Percentiles rank a stretch among this genome's conserved stretches.
Conservation (phyloP, 2,888 invertebrate genomes). For the Ormyrus labotus region DNA sequence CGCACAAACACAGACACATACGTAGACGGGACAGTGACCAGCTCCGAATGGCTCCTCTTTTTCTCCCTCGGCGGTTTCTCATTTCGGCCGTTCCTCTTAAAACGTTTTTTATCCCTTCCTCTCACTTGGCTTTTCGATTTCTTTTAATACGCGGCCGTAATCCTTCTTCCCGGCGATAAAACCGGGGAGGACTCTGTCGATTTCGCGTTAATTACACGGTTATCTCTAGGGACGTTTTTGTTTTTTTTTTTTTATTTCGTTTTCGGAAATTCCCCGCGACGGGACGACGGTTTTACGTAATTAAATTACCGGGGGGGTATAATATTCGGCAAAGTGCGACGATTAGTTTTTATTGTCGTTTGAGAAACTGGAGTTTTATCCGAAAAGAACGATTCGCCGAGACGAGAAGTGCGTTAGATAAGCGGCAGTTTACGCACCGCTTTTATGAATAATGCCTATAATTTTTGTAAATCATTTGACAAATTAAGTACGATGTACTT, state of each 20-base stretch:
- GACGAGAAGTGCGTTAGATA: not conserved
- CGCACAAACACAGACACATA: not conserved
- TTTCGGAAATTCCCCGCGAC: too few species aligned
- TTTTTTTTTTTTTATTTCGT: too few species aligned
- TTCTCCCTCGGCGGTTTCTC: slow-evolving; percentile 45
- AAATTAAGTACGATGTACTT: not conserved
- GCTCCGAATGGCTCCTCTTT: slow-evolving; percentile 40
- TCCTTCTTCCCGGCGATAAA: slow-evolving; percentile 53
- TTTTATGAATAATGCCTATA: too few species aligned
- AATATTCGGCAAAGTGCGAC: not conserved
- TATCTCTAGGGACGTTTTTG: slow-evolving; percentile 21
- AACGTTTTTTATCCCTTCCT: slow-evolving; percentile 46
- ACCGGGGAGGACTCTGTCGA: slow-evolving; percentile 40
- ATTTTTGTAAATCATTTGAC: too few species aligned
- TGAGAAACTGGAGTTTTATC: too few species aligned
- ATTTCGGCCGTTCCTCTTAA: slow-evolving; percentile 49
- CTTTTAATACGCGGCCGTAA: slow-evolving; percentile 53
- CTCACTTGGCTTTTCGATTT: slow-evolving; percentile 51
- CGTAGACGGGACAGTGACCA: slow-evolving; percentile 52
- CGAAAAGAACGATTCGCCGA: not conserved
- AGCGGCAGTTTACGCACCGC: too few species aligned
- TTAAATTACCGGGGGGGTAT: too few species aligned
- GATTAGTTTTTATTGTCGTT: not conserved
- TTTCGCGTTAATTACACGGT: slow-evolving; percentile 53
- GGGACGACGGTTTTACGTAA: too few species aligned